Evolutionary conservation across 2,888 invertebrate genomes (phyloP).

Genomic region (Lasioglossum figueresi): DNA sequence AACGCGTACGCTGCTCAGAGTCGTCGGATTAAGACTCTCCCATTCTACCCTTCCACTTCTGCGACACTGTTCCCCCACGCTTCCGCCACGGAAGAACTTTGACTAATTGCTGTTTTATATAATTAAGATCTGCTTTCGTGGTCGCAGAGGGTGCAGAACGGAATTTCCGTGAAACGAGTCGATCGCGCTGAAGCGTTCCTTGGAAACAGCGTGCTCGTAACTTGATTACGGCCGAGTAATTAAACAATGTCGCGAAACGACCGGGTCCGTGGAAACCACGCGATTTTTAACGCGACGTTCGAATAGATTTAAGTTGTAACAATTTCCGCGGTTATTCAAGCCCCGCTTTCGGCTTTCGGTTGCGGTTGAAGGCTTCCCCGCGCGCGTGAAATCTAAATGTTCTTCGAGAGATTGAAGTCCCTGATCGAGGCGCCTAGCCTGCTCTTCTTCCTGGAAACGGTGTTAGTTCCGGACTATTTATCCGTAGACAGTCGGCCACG

Average conservation of each 20-base stretch:
- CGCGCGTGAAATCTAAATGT: slow-evolving; percentile 6
- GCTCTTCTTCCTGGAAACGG: slow-evolving; percentile 15
- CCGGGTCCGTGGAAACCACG: slow-evolving; percentile 11
- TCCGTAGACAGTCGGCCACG: slow-evolving; percentile 14
- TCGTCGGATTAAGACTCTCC: no score
- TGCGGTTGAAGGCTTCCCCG: not conserved
- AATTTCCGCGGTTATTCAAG: slow-evolving; percentile 12
- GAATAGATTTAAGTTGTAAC: not conserved
- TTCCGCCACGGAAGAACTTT: not conserved
- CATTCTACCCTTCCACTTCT: no score
- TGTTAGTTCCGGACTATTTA: slow-evolving; percentile 48
- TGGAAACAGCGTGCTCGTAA: slow-evolving; percentile 7
- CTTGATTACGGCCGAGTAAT: slow-evolving; percentile 26
- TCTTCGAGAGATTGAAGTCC: not conserved
- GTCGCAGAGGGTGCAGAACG: not conserved
- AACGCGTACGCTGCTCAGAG: no score
- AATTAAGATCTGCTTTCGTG: slow-evolving; percentile 17
- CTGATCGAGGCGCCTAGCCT: not conserved
- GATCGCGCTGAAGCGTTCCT: slow-evolving; percentile 12
- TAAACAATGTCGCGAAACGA: slow-evolving; percentile 33
- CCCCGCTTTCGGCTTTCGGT: not conserved
- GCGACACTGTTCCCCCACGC: no score
- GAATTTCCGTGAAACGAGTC: slow-evolving; percentile 10
- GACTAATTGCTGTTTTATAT: not conserved
- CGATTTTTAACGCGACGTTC: slow-evolving; percentile 10